A percentile compares a stretch with the other conserved stretches of the same genome.
Conservation (phyloP, 2,888 invertebrate species). For the Calephelis perditalis region DNA sequence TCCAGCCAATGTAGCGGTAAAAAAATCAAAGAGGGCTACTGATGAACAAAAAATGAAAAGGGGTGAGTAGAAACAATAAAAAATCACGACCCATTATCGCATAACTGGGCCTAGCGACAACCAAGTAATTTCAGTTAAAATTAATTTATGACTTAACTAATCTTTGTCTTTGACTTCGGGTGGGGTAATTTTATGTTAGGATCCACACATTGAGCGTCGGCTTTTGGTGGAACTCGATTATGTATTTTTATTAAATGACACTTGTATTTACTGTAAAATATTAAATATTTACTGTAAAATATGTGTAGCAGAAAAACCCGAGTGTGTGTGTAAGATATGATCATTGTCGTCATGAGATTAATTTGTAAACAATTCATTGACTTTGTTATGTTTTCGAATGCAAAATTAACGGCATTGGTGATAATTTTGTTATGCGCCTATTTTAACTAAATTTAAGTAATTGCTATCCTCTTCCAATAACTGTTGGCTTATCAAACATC, state of each 20-base stretch:
- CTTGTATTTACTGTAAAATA: too few relatives aligned
- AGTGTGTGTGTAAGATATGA: too few relatives aligned
- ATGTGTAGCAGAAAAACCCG: too few relatives aligned
- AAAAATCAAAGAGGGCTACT: conserved; percentile 51
- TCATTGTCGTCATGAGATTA: too few relatives aligned
- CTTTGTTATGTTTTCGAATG: too few relatives aligned
- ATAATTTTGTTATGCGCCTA: too few relatives aligned
- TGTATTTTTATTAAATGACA: conserved; percentile 4
- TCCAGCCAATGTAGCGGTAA: conserved; percentile 58
- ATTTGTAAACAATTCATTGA: too few relatives aligned
- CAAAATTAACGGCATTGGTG: too few relatives aligned
- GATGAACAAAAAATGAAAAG: conserved; percentile 47
- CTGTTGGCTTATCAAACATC: too few relatives aligned
- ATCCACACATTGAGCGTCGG: background rate
- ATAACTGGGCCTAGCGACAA: conserved; percentile 64
- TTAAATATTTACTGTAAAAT: too few relatives aligned
- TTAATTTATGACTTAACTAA: conserved; percentile 50
- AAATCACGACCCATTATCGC: conserved; percentile 54
- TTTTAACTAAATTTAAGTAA: too few relatives aligned
- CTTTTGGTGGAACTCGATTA: background rate
- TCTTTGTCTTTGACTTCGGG: conserved; percentile 14
- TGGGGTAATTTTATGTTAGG: conserved; percentile 1
- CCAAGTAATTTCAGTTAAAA: conserved; percentile 65
- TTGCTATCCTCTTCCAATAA: too few relatives aligned
- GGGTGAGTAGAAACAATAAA: conserved; percentile 63